Evolutionary conservation across 30 jellyfish, hydroid and myxozoan species (phyloP), one percentile per base, ranked within the genome.

Genomic region (Aurelia aurita complex sp. Pacific): DNA sequence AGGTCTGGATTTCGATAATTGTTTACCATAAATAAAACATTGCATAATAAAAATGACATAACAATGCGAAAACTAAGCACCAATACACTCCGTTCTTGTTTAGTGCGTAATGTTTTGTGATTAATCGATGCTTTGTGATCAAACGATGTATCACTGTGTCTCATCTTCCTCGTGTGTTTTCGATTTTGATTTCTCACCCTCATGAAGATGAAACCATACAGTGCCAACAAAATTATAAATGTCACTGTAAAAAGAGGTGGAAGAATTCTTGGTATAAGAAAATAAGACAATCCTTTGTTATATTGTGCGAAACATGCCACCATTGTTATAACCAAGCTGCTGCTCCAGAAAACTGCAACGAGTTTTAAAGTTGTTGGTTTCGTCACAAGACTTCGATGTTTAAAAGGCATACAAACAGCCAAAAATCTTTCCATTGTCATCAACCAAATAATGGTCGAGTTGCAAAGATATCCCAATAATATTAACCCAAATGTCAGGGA

Each of bases 341-440:
- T 10, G 10, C 46, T 38, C 65, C 69, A 43, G 35, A 61, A 15
- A 33, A 61, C 11, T 10, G 76, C 87, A 32, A 76, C 87, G 33
- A 35, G 40, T 35, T 57, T 76, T 4, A 76, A 33, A 6, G 87
- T 76, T n/a, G 34, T 42, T 63, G 64, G 19, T 42, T 55, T 60
- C 1, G 18, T 76, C 57, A 76, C 87, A 32, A 6, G 46, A 1
- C 52, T 10, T 12, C 87, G 69, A 74, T 76, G 87, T 67, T 35
- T 34, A 19, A 76, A 76, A 13, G 87, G 87, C 40, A 34, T 53
- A 29, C 87, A 76, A 35, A 63, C 42, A 38, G 87, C 87, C 12
- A 76, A 5, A 18, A 60, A 12, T 35, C 87, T 57, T 35, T 76
- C 87, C 63, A 57, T 33, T 13, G 87, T 76, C 87, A 76, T 54